These are phyloP conservation scores for Adineta ricciae DNA, from an alignment of 2,888 invertebrate species.

Conservation along the genomic window DNA sequence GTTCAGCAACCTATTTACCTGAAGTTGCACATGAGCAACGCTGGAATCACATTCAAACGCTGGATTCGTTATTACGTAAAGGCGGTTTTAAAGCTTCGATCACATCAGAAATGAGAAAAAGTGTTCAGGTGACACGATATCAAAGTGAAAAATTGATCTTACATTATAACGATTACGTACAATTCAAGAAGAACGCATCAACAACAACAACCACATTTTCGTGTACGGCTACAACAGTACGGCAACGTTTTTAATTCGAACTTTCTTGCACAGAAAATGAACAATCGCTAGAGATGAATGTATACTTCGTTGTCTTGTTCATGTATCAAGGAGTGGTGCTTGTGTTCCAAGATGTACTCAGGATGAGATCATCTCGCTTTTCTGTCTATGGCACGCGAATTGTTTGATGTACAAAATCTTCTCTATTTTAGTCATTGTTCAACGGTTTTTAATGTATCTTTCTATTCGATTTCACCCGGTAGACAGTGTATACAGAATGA, in stretches of 20 bases:
- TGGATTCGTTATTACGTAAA: constrained; percentile 89
- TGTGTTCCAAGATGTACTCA: background rate
- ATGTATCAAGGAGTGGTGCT: background rate
- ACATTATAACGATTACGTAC: constrained; percentile 27
- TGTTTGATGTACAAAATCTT: background rate
- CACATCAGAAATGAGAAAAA: constrained; percentile 53
- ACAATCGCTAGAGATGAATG: background rate
- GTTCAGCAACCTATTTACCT: constrained; percentile 94
- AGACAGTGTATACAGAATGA: background rate
- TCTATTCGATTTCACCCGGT: background rate
- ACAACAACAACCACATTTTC: background rate
- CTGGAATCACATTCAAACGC: constrained; percentile 96
- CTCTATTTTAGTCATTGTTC: background rate
- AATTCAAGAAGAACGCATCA: background rate
- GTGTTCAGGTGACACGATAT: constrained; percentile 86
- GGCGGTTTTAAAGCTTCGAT: constrained; percentile 77
- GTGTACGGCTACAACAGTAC: background rate
- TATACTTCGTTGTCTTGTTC: background rate
- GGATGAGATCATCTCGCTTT: background rate
- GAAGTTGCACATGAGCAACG: constrained; percentile 97
- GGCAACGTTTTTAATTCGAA: background rate
- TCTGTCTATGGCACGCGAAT: background rate
- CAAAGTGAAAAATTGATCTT: constrained; percentile 78
- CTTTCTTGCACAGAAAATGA: background rate
- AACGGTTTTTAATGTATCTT: background rate